Conservation (phyloP, 2,113 vertebrate species). For the Vidua chalybeata region DNA sequence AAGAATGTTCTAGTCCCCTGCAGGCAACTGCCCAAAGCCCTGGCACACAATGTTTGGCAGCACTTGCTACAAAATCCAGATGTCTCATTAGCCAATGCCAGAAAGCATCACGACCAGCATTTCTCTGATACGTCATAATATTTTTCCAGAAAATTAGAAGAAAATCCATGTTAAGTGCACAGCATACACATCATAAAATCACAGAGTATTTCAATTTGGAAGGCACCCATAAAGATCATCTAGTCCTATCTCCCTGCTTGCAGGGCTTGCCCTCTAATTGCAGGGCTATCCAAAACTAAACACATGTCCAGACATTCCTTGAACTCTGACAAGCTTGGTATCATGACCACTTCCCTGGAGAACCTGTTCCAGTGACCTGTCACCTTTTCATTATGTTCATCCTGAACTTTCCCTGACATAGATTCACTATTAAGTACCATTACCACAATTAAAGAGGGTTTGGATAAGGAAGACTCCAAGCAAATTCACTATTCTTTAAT, state of each 20-base stretch:
- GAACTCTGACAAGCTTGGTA: background rate
- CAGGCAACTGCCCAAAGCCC: background rate
- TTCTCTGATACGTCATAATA: background rate
- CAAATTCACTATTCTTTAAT: background rate
- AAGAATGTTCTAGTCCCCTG: background rate
- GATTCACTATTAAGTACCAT: background rate
- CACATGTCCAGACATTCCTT: background rate
- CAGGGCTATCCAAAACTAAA: background rate
- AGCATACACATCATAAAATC: background rate
- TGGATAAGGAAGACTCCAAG: background rate
- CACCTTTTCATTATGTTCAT: background rate
- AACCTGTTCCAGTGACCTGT: background rate
- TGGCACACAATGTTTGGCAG: background rate
- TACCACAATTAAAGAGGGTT: background rate
- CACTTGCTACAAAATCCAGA: background rate
- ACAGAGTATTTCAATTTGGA: background rate
- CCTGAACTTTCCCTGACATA: background rate
- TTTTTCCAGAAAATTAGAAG: background rate
- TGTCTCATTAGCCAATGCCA: background rate
- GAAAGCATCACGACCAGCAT: background rate
- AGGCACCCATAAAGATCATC: background rate
- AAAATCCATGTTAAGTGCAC: background rate
- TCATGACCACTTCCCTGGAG: background rate
- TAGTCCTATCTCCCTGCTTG: too few species aligned
- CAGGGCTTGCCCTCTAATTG: background rate